Percentiles rank a stretch among this genome's conserved stretches.
These are phyloP conservation scores for Thalassaphorura encarpata DNA, from an alignment of 1,140 invertebrate species.

Conservation along the genomic window DNA sequence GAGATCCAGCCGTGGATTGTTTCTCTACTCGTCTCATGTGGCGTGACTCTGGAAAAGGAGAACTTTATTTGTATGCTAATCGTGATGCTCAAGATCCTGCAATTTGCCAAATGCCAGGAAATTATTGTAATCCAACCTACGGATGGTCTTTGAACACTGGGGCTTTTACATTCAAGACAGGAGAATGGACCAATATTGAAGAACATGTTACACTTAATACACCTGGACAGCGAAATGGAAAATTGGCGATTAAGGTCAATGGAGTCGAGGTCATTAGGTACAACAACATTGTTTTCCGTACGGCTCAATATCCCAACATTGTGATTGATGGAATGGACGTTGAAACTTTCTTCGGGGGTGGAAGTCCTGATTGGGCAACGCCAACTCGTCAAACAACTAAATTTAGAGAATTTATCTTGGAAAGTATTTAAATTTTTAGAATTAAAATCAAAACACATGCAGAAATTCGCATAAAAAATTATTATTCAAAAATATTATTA, in stretches of 20 bases:
- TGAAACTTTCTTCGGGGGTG: slow-evolving; percentile 5
- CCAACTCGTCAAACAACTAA: slow-evolving; percentile 14
- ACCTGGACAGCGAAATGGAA: slow-evolving; percentile 13
- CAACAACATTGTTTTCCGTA: slow-evolving; percentile 5
- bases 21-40: slow-evolving; percentile 21
- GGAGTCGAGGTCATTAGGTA: background rate
- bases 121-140: background rate
- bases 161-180: background rate
- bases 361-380: background rate
- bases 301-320: slow-evolving; percentile 10
- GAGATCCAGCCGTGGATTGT: slow-evolving; percentile 13
- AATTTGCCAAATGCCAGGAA: slow-evolving; percentile 13
- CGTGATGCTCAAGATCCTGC: slow-evolving; percentile 3
- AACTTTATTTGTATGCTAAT: slow-evolving; percentile 11
- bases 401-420: slow-evolving; percentile 12
- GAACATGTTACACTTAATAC: slow-evolving; percentile 15
- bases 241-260: slow-evolving; percentile 10
- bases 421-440: background rate
- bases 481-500: too few relatives aligned
- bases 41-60: slow-evolving; percentile 12
- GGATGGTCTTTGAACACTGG: slow-evolving; percentile 4
- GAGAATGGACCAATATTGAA: slow-evolving; percentile 15
- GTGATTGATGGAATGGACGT: slow-evolving; percentile 10
- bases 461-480: background rate
- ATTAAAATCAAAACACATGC: background rate